phyloP scores from a whole-genome alignment of 2,797 vertebrate species.

The Neostethus bicornis region DNA sequence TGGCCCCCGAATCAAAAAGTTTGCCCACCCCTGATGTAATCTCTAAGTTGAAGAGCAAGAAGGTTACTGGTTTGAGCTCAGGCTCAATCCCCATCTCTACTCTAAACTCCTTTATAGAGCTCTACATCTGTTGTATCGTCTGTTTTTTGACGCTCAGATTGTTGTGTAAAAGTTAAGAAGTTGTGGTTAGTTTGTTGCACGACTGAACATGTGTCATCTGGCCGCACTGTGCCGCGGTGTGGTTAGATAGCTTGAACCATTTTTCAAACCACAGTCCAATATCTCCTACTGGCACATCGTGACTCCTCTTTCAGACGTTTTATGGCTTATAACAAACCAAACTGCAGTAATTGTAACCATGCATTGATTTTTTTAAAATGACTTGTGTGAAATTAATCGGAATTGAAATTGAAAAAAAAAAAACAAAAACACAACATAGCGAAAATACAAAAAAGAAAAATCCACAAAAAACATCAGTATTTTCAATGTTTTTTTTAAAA shows the following conservation, averaged over 20 bases:
- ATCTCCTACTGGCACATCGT: conserved; percentile 45
- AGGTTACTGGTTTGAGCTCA: too few relatives aligned
- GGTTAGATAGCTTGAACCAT: conserved; percentile 48
- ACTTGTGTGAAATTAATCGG: conserved; percentile 16
- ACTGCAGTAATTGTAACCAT: conserved; percentile 5
- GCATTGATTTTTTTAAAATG: conserved; percentile 9
- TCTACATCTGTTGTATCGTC: conserved; percentile 35
- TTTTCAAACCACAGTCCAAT: conserved; percentile 39
- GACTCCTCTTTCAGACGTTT: conserved; percentile 38
- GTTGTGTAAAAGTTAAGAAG: conserved; percentile 33
- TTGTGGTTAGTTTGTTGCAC: conserved; percentile 54
- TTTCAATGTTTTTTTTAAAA: conserved; percentile 6
- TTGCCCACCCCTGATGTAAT: too few relatives aligned
- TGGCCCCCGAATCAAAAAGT: too few relatives aligned
- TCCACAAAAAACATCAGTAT: neutral
- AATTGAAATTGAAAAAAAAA: too few relatives aligned
- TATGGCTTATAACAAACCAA: conserved; percentile 17
- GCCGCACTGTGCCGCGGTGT: conserved; percentile 43
- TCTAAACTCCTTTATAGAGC: too few relatives aligned
- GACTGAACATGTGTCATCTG: conserved; percentile 55
- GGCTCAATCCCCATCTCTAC: too few relatives aligned
- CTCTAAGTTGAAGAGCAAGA: too few relatives aligned
- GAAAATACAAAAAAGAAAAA: too few relatives aligned
- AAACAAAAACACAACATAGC: too few relatives aligned
- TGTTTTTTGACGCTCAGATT: conserved; percentile 14